Evolutionary conservation across 2,888 invertebrate genomes (phyloP).

Genomic region (Pherbina coryleti): DNA sequence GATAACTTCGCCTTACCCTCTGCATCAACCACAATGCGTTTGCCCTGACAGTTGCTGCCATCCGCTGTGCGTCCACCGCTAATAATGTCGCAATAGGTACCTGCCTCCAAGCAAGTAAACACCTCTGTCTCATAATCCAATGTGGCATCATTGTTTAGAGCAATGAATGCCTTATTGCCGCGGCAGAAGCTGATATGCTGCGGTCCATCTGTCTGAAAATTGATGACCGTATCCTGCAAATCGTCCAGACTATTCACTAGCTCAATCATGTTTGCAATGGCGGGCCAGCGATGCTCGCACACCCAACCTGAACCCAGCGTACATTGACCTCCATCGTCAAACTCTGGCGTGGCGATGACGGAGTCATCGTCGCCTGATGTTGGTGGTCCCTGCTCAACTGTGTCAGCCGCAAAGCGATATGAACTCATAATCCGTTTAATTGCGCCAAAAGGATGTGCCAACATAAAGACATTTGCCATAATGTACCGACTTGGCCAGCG

Average conservation of each 20-base stretch:
- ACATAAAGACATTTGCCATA: slow-evolving; percentile 74
- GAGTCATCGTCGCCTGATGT: slow-evolving; percentile 49
- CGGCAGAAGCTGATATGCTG: slow-evolving; percentile 88
- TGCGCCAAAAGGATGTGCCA: slow-evolving; percentile 84
- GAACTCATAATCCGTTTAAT: slow-evolving; percentile 87
- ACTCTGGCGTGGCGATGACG: slow-evolving; percentile 65
- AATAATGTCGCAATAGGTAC: slow-evolving; percentile 81
- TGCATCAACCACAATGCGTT: slow-evolving; percentile 45
- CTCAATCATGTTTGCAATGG: slow-evolving; percentile 80
- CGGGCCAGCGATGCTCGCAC: slow-evolving; percentile 86
- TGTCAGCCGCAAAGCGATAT: slow-evolving; percentile 73
- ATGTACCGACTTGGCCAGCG: slow-evolving; percentile 45
- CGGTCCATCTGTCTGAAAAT: slow-evolving; percentile 84
- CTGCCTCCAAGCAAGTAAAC: slow-evolving; percentile 78
- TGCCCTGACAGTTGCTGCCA: slow-evolving; percentile 45
- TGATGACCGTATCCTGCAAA: slow-evolving; percentile 71
- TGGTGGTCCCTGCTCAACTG: slow-evolving; percentile 75
- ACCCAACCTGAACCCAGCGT: slow-evolving; percentile 78
- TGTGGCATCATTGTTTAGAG: slow-evolving; percentile 78
- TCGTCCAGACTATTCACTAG: slow-evolving; percentile 78
- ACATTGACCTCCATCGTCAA: slow-evolving; percentile 74
- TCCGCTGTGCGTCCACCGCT: slow-evolving; percentile 48
- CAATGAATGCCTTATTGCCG: slow-evolving; percentile 80
- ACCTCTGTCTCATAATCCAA: slow-evolving; percentile 71
- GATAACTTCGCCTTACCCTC: slow-evolving; percentile 42